Evolutionary conservation across 2,797 vertebrate genomes (phyloP).

Genomic region (Lagorchestes hirsutus): DNA sequence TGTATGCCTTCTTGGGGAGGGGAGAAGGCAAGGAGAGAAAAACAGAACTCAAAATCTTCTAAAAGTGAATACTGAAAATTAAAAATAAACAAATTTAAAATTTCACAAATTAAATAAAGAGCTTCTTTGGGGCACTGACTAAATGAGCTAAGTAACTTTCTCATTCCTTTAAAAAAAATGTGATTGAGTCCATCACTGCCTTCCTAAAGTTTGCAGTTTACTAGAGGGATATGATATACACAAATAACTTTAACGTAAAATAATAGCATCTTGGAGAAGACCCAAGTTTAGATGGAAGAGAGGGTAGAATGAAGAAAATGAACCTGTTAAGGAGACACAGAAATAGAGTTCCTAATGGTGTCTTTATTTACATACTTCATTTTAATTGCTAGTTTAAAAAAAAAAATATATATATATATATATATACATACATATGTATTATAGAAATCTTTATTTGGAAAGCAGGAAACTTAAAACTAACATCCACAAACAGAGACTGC

Average conservation of each 20-base stretch:
- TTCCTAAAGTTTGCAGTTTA: not conserved
- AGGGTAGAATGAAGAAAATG: not conserved
- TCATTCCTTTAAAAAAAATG: not conserved
- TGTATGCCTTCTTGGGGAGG: too few relatives aligned
- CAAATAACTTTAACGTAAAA: not conserved
- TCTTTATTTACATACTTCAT: constrained; percentile 39
- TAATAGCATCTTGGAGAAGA: not conserved
- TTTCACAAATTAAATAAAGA: too few relatives aligned
- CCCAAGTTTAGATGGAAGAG: not conserved
- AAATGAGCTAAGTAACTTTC: too few relatives aligned
- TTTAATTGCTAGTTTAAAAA: constrained; percentile 18
- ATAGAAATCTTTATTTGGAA: constrained; percentile 6
- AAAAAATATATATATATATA: not conserved
- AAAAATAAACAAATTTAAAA: too few relatives aligned
- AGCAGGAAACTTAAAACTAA: constrained; percentile 5
- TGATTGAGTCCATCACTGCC: not conserved
- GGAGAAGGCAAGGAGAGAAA: too few relatives aligned
- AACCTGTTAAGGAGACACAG: not conserved
- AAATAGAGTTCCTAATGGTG: not conserved
- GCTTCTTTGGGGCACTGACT: too few relatives aligned
- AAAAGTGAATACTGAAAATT: too few relatives aligned
- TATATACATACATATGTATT: too few relatives aligned
- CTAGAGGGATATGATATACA: not conserved
- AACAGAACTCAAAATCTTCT: too few relatives aligned
- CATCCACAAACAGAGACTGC: not conserved